Percentiles rank a stretch among this genome's conserved stretches.
These are phyloP conservation scores for Idaea biselata DNA, from an alignment of 2,888 invertebrate genomes.

Conservation along the genomic window DNA sequence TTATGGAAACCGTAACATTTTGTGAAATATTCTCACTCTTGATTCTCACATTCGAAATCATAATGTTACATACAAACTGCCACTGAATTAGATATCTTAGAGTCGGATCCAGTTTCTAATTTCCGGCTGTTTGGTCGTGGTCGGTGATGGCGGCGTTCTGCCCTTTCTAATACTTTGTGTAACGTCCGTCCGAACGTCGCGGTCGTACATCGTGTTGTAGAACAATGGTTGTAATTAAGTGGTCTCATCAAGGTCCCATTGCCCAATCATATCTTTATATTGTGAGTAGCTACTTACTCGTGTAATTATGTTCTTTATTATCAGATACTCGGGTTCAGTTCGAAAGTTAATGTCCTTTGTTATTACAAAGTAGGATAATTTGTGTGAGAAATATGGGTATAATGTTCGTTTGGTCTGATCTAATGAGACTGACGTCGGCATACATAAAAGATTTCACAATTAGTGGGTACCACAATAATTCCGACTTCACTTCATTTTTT, in stretches of 20 bases:
- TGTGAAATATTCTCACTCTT: conserved; percentile 7
- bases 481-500: too few relatives aligned
- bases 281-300: not conserved
- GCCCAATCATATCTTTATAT: conserved; percentile 24
- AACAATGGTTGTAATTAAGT: conserved; percentile 50
- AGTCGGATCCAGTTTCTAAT: conserved; percentile 3
- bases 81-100: not conserved
- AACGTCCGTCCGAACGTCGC: conserved; percentile 32
- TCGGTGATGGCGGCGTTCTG: conserved; percentile 14
- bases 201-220: conserved; percentile 27
- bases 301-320: not conserved
- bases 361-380: not conserved
- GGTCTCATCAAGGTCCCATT: conserved; percentile 44
- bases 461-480: too few relatives aligned
- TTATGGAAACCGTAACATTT: not conserved
- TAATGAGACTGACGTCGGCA: too few relatives aligned
- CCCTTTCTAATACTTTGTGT: conserved; percentile 34
- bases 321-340: not conserved
- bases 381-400: too few relatives aligned
- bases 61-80: not conserved
- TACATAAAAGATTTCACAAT: too few relatives aligned
- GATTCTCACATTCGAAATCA: conserved; percentile 12
- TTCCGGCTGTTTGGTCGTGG: conserved; percentile 19
- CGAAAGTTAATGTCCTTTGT: not conserved
- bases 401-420: too few relatives aligned